Evolutionary conservation across 2,888 invertebrate species (phyloP), one percentile per base, ranked within the genome.

Genomic region (Spilosoma lubricipeda): DNA sequence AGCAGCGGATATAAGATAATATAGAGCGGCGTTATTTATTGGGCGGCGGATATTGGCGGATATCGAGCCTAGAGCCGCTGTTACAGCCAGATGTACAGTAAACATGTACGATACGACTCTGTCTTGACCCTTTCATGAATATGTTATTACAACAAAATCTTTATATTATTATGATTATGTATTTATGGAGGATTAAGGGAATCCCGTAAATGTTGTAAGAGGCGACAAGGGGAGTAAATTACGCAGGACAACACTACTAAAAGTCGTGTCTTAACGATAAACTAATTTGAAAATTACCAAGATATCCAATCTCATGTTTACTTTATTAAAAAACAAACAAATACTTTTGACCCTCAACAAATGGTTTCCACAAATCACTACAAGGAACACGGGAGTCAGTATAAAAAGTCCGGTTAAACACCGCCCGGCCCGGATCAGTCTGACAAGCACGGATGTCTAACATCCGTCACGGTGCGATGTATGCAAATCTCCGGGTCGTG

Each of bases 1-100:
- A 84, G 74, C 74, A 82, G 74, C 78, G 81, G 84, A 86, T 76
- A 80, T 85, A 76, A 77, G 76, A 84, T 85, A 84, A 84, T 79
- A 72, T 77, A 71, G 78, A 75, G 73, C 67, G 78, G 70, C 77
- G 79, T 84, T 82, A 86, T 86, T 84, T 84, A 84, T 84, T 79
- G 84, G 72, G 71, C 36, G 67, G 69, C 80, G 82, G 85, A 83
- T 83, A 83, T 83, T 78, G 85, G 75, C 59, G 82, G 76, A 84
- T 83, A 81, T 76, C 66, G 70, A 72, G 56, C 36, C 67, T 70
- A 71, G 36, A 64, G 64, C 3, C 64, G 20, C 45, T 18, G 59
- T 2, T 27, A 67, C 7, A 69, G 67, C 45, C 45, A 56, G 48
- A 67, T 68, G 48, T 72, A 45, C 9, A n/a, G 48, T n/a, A 15